Evolutionary conservation across 2,797 vertebrate genomes (phyloP).

Genomic region (Halcyon badia): DNA sequence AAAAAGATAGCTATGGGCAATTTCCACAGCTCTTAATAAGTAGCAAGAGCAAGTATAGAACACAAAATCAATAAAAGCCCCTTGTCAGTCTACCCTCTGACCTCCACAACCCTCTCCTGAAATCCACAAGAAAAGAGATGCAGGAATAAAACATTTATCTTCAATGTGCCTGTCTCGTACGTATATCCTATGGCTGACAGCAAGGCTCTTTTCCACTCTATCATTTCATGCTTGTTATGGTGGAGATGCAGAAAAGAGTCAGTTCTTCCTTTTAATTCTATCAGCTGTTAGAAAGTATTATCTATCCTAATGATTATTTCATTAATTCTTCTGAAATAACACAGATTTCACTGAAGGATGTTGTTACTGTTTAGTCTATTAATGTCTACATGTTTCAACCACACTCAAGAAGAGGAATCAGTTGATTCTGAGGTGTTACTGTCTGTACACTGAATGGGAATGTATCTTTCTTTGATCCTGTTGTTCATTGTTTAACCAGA

Average conservation of each 20-base stretch:
- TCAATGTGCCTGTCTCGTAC: slow-evolving; percentile 2
- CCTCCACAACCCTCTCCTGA: background rate
- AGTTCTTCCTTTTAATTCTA: slow-evolving; percentile 27
- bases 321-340: slow-evolving; percentile 1
- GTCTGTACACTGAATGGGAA: background rate
- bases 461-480: background rate
- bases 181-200: background rate
- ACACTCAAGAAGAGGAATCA: background rate
- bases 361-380: background rate
- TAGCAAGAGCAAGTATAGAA: slow-evolving; percentile 1
- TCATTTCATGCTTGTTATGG: slow-evolving; percentile 15
- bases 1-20: slow-evolving; percentile 24
- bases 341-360: background rate
- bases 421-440: background rate
- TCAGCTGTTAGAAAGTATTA: background rate
- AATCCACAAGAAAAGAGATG: background rate
- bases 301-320: background rate
- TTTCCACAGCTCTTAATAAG: slow-evolving; percentile 50
- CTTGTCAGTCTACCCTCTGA: slow-evolving; percentile 11
- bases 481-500: background rate
- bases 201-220: background rate
- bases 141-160: slow-evolving; percentile 18
- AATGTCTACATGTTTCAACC: background rate
- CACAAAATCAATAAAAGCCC: slow-evolving; percentile 47
- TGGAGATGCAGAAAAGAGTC: background rate